phyloP scores from a whole-genome alignment of 2,888 invertebrate genomes.

The Lissocephala sabroskyi region DNA sequence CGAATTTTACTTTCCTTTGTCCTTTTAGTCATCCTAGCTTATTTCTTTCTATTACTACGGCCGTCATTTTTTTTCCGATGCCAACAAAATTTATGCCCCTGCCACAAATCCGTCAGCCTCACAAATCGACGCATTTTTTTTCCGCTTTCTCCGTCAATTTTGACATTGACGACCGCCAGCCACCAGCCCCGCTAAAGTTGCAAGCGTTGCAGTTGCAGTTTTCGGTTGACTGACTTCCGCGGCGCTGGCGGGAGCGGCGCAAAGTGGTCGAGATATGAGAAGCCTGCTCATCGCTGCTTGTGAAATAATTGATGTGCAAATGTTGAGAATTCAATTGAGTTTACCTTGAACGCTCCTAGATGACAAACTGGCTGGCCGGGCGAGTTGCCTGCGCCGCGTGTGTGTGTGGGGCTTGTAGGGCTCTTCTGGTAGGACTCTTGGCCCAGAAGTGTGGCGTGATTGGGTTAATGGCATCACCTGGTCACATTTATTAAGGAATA shows the following conservation, averaged over 20 bases:
- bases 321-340: constrained; percentile 34
- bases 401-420: too few relatives aligned
- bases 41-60: constrained; percentile 6
- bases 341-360: constrained; percentile 23
- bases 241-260: neutral
- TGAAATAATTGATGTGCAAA: constrained; percentile 42
- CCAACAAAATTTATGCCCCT: constrained; percentile 32
- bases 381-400: too few relatives aligned
- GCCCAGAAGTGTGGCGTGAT: too few relatives aligned
- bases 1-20: neutral
- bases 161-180: constrained; percentile 23
- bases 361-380: neutral
- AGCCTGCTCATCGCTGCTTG: constrained; percentile 26
- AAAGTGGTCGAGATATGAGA: constrained; percentile 6
- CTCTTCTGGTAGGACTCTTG: too few relatives aligned
- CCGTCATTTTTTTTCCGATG: constrained; percentile 19
- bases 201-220: constrained; percentile 9
- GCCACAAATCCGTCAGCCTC: constrained; percentile 37
- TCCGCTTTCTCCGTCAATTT: constrained; percentile 25
- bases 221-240: constrained; percentile 24
- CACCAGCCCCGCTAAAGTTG: constrained; percentile 4
- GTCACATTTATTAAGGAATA: too few relatives aligned
- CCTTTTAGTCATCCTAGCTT: neutral
- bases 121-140: constrained; percentile 18
- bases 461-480: too few relatives aligned